Base-by-base conservation (phyloP, 2,797 vertebrate genomes). In the Staurois parvus region DNA sequence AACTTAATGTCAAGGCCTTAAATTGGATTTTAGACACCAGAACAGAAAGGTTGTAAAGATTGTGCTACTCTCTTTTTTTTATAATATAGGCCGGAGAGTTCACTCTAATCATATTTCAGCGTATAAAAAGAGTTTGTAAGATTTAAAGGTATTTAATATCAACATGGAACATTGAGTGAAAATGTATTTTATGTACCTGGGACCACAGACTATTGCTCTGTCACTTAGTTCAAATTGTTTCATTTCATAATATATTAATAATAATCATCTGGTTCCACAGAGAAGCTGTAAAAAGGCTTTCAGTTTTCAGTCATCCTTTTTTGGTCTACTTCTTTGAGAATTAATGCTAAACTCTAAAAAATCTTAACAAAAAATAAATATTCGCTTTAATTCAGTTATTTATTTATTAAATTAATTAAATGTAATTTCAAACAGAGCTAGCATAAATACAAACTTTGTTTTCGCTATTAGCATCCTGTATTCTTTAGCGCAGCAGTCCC, bases 1-100 rank as follows among this genome's bases (percentile, higher is more conserved):
- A 76, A 74, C 75, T 79, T 68, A 79, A 79, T 83, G 80, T 87
- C 80, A 87, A 86, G 80, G 76, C 81, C 69, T 79, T 69, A 87
- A 87, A 81, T 81, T 86, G 73, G 67, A 86, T 86, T 86, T 70
- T 76, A 75, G 64, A 74, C 56, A 29, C 59, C 70, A 67, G 69
- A 52, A 29, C 30, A 68, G 32, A 4, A 85, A 80, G 72, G 62
- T 75, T 81, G 72, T 69, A 67, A 69, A 11, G 32, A 73, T 62
- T 28, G 7, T 45, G 21, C 66, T 73, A 3, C 29, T 29, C 37
- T 37, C 9, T 70, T 72, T 72, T 78, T 81, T 62, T 40, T 81
- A 81, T 56, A 69, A 69, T 80, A 69, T 40, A 68, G 84, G 70
- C 69, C 72, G 75, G 17, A 79, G 10, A 79, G 68, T 72, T 79